Conservation (phyloP, 2,888 invertebrate genomes). For the Tenthredo scrophulariae region DNA sequence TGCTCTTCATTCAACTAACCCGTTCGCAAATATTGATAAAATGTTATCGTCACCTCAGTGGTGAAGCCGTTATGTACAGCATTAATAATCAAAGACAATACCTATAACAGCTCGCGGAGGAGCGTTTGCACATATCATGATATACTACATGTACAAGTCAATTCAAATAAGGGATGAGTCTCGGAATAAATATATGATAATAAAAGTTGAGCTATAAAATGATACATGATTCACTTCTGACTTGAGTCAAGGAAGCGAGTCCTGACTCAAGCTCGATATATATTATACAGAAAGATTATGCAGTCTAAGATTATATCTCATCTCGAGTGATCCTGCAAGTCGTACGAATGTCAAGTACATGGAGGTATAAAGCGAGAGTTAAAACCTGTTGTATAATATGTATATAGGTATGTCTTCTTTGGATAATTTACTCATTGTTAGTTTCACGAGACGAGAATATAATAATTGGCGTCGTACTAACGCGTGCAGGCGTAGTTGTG, state of each 20-base stretch:
- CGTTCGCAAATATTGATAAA: constrained; percentile 46
- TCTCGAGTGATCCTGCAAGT: neutral
- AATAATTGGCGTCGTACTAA: constrained; percentile 39
- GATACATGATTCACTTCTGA: neutral
- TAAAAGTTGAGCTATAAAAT: neutral
- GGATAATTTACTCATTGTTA: constrained; percentile 34
- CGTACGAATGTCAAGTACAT: constrained; percentile 28
- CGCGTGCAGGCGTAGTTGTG: constrained; percentile 37
- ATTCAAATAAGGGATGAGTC: neutral
- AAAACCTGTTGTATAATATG: constrained; percentile 6
- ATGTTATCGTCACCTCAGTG: constrained; percentile 31
- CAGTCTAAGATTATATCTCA: neutral
- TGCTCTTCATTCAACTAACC: constrained; percentile 23
- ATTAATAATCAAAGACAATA: neutral
- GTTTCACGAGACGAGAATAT: constrained; percentile 20
- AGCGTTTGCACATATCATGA: neutral
- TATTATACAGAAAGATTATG: neutral
- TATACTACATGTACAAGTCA: neutral
- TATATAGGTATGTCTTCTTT: constrained; percentile 1
- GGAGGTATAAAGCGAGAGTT: neutral
- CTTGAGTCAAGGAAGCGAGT: neutral
- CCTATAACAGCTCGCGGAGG: neutral
- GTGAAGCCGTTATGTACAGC: neutral
- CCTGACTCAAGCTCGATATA: neutral
- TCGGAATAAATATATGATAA: neutral